phyloP scores from a whole-genome alignment of 2,888 invertebrate genomes.

The Erebia ligea region DNA sequence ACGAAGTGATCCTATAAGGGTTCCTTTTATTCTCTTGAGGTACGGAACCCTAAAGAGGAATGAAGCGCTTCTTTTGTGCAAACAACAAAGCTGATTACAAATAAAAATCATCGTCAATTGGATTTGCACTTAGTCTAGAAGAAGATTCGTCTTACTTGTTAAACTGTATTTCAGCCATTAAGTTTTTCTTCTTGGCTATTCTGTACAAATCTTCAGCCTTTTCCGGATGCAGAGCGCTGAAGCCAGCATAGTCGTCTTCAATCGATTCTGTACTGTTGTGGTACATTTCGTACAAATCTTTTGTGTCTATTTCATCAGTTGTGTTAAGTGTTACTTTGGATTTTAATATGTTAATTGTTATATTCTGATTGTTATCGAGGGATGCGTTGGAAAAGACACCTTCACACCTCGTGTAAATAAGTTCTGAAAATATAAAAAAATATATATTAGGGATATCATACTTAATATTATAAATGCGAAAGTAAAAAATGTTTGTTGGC shows the following conservation, averaged over 20 bases:
- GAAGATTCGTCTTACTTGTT: constrained; percentile 1
- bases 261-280: constrained; percentile 12
- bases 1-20: too few species aligned
- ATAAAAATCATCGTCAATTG: too few species aligned
- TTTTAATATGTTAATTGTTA: constrained; percentile 6
- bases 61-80: too few species aligned
- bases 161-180: constrained; percentile 12
- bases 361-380: background rate
- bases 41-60: too few species aligned
- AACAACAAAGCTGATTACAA: too few species aligned
- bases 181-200: constrained; percentile 33
- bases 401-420: background rate
- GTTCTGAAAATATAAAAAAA: constrained; percentile 22
- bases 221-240: constrained; percentile 41
- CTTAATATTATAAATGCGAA: too few species aligned
- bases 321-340: constrained; percentile 4
- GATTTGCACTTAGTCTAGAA: background rate
- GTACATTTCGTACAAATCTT: constrained; percentile 7
- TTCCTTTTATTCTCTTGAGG: too few species aligned
- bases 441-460: too few species aligned
- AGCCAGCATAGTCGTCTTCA: constrained; percentile 33
- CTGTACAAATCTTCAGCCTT: constrained; percentile 41
- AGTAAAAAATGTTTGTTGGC: too few species aligned
- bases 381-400: background rate
- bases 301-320: constrained; percentile 4